Percentiles rank a stretch among this genome's conserved stretches.
phyloP scores from a whole-genome alignment of 1,140 invertebrate species.

The Drosophila tropicalis region DNA sequence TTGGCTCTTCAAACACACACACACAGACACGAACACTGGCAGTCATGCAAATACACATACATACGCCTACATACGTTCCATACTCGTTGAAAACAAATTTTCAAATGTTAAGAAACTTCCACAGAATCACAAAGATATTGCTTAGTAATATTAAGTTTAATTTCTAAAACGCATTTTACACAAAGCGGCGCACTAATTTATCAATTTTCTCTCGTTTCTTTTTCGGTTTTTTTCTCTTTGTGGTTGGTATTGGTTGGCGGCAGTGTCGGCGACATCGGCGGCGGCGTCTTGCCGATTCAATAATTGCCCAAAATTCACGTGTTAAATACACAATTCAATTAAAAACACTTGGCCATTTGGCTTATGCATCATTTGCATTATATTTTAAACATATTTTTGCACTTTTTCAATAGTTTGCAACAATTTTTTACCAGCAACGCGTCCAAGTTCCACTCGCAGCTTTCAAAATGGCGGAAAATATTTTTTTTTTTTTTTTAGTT shows the following conservation, averaged over 20 bases:
- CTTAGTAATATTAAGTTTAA: slow-evolving; percentile 44
- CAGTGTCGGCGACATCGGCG: slow-evolving; percentile 52
- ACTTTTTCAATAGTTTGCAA: slow-evolving; percentile 69
- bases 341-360: slow-evolving; percentile 36
- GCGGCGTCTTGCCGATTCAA: slow-evolving; percentile 73
- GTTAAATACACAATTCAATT: slow-evolving; percentile 65
- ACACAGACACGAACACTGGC: slow-evolving; percentile 15
- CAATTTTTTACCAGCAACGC: slow-evolving; percentile 79
- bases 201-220: slow-evolving; percentile 39
- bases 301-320: slow-evolving; percentile 71
- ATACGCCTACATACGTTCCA: slow-evolving; percentile 26
- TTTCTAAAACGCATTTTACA: slow-evolving; percentile 44
- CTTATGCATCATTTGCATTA: slow-evolving; percentile 39
- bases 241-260: slow-evolving; percentile 33
- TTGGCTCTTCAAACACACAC: slow-evolving; percentile 20
- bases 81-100: slow-evolving; percentile 58
- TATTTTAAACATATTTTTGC: slow-evolving; percentile 62
- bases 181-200: slow-evolving; percentile 58
- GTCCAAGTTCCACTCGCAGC: slow-evolving; percentile 82
- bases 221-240: slow-evolving; percentile 57
- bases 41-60: slow-evolving; percentile 29
- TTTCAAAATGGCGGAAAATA: slow-evolving; percentile 83
- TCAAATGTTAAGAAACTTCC: slow-evolving; percentile 45
- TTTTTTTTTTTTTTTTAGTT: slow-evolving; percentile 78
- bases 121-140: slow-evolving; percentile 28